These are phyloP conservation scores for Pocillopora damicornis DNA, from an alignment of 64 coral and sea anemone genomes.

Conservation along the genomic window DNA sequence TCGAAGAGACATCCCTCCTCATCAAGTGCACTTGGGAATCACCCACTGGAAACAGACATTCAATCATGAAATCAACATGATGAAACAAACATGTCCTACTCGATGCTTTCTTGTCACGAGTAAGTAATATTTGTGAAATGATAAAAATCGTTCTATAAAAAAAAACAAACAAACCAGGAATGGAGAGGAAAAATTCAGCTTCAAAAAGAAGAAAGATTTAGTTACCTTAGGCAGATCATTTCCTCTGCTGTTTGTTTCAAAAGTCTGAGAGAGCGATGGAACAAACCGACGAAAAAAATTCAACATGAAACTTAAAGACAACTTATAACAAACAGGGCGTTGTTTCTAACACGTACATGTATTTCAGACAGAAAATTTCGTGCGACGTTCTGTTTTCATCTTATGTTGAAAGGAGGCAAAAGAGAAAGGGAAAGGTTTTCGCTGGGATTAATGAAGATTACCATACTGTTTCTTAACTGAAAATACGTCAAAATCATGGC, in stretches of 20 bases:
- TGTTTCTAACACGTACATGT: slow-evolving; percentile 39
- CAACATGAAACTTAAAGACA: not conserved
- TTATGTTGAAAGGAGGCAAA: not conserved
- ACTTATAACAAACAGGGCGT: slow-evolving; percentile 20
- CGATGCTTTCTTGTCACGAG: not conserved
- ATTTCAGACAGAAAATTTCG: slow-evolving; percentile 22
- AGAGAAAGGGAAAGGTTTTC: not conserved
- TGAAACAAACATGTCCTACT: not conserved
- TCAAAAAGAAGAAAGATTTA: not conserved
- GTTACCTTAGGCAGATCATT: slow-evolving; percentile 12
- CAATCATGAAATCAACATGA: not conserved
- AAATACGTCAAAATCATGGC: not conserved
- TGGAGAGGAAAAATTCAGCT: not conserved
- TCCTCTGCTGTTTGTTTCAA: not conserved
- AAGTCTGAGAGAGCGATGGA: not conserved
- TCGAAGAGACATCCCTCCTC: not conserved
- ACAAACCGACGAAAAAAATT: not conserved
- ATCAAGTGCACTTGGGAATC: not conserved
- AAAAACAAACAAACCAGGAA: not conserved
- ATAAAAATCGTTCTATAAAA: not conserved
- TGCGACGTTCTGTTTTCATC: not conserved
- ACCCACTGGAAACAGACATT: slow-evolving; percentile 11
- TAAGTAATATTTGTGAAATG: not conserved
- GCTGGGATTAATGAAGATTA: not conserved
- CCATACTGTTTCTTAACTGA: not conserved